Evolutionary conservation across 2,113 vertebrate genomes (phyloP).

Genomic region (Gymnocephalus cernua): DNA sequence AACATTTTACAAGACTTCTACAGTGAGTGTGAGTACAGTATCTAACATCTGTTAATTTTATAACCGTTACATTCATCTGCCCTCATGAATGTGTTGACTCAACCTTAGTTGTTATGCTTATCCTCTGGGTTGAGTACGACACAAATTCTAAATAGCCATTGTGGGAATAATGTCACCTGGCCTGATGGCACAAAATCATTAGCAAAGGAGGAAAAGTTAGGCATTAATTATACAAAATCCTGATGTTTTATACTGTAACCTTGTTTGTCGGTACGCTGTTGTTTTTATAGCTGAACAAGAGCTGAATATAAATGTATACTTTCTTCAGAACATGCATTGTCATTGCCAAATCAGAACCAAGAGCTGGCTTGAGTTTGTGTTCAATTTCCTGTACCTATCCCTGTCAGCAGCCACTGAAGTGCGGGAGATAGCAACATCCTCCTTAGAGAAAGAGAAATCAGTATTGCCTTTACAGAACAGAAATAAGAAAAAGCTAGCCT

Average conservation of each 20-base stretch:
- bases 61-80: constrained; percentile 17
- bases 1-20: not conserved
- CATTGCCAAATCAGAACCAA: constrained; percentile 7
- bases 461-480: not conserved
- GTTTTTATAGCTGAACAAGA: constrained; percentile 16
- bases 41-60: constrained; percentile 32
- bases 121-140: constrained; percentile 25
- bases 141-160: constrained; percentile 32
- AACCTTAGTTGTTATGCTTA: constrained; percentile 40
- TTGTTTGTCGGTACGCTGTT: constrained; percentile 49
- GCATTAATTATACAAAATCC: constrained; percentile 46
- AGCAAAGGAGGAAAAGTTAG: constrained; percentile 40
- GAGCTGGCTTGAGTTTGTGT: constrained; percentile 34
- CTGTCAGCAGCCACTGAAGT: constrained; percentile 27
- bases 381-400: constrained; percentile 38
- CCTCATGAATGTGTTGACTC: constrained; percentile 29
- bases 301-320: constrained; percentile 54
- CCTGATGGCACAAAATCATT: constrained; percentile 44
- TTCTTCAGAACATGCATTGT: constrained; percentile 33
- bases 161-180: constrained; percentile 36
- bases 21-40: not conserved
- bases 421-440: constrained; percentile 5
- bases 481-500: not conserved
- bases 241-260: constrained; percentile 54
- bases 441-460: not conserved